Percentiles rank a stretch among this genome's conserved stretches.
phyloP scores from a whole-genome alignment of 1,140 invertebrate species.

The Anastrepha obliqua region DNA sequence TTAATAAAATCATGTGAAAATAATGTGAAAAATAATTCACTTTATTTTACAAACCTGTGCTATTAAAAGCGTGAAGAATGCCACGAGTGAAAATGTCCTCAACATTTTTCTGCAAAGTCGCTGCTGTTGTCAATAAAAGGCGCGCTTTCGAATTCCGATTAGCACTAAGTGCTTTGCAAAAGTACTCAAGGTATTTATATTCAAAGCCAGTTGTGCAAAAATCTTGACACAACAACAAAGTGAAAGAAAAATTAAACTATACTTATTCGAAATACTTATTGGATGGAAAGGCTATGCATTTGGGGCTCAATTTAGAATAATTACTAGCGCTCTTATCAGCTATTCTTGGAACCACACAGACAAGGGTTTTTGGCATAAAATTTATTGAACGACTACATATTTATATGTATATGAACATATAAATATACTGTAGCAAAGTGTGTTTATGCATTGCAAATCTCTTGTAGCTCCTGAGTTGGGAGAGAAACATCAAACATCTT shows the following conservation, averaged over 20 bases:
- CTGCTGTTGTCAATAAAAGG: background rate
- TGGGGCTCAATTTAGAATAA: too few relatives aligned
- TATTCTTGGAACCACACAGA: background rate
- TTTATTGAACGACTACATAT: too few relatives aligned
- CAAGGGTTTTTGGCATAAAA: too few relatives aligned
- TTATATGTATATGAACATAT: too few relatives aligned
- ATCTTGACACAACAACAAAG: background rate
- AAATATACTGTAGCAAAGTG: too few relatives aligned
- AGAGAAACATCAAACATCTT: too few relatives aligned
- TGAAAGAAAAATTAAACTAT: background rate
- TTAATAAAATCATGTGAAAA: too few relatives aligned
- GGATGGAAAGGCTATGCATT: background rate
- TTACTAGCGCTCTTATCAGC: background rate
- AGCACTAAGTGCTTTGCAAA: background rate
- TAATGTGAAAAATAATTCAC: background rate
- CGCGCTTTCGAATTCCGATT: background rate
- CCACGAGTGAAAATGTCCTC: background rate
- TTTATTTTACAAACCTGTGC: background rate
- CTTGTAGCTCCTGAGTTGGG: too few relatives aligned
- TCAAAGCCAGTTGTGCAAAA: background rate
- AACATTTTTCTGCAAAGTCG: background rate
- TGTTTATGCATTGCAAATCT: too few relatives aligned
- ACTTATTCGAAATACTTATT: background rate
- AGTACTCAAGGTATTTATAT: background rate
- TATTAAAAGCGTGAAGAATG: background rate